These are phyloP conservation scores for Martes martes DNA, from an alignment of 2,113 vertebrate genomes.

Conservation along the genomic window DNA sequence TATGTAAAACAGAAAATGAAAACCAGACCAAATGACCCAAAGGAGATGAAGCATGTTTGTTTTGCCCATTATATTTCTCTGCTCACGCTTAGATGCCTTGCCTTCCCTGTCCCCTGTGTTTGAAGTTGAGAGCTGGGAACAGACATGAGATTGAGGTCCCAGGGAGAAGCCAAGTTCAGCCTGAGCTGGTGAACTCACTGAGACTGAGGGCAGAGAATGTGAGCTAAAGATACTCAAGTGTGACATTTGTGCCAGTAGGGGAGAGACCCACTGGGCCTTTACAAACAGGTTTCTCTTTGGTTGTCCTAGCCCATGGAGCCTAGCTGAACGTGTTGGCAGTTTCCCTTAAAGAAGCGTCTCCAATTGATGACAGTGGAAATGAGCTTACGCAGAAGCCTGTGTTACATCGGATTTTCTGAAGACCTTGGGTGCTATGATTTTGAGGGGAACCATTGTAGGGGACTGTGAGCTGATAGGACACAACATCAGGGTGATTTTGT, in stretches of 20 bases:
- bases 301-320: background rate
- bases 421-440: conserved; percentile 49
- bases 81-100: conserved; percentile 50
- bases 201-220: conserved; percentile 58
- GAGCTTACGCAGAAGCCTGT: conserved; percentile 32
- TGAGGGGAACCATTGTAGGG: background rate
- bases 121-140: conserved; percentile 71
- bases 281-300: conserved; percentile 20
- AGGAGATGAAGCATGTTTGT: conserved; percentile 63
- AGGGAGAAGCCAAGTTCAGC: conserved; percentile 59
- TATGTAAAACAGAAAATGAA: conserved; percentile 72
- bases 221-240: conserved; percentile 53
- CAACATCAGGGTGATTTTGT: conserved; percentile 47
- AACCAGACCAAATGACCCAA: conserved; percentile 61
- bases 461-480: conserved; percentile 19
- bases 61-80: conserved; percentile 77
- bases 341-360: conserved; percentile 75
- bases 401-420: conserved; percentile 73
- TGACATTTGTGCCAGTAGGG: conserved; percentile 19
- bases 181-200: conserved; percentile 69
- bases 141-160: conserved; percentile 60
- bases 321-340: conserved; percentile 44
- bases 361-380: conserved; percentile 72
- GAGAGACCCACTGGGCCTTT: background rate
- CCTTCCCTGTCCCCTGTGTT: conserved; percentile 54